Evolutionary conservation across 2,113 vertebrate species (phyloP).

Genomic region (Bos taurus): ARS-UCD2.0 NC_037350.1:33495001-33495500

Average conservation of each 20-base stretch:
- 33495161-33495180: slow-evolving; percentile 32
- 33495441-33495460: too few relatives aligned
- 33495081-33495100: slow-evolving; percentile 36
- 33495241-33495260: slow-evolving; percentile 59
- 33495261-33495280: not conserved
- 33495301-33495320: not conserved
- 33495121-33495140: slow-evolving; percentile 41
- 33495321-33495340: not conserved
- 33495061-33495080: slow-evolving; percentile 22
- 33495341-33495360: not conserved
- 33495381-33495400: not conserved
- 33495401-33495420: not conserved
- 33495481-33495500: too few relatives aligned
- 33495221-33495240: slow-evolving; percentile 71
- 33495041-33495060: slow-evolving; percentile 6
- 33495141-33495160: slow-evolving; percentile 59
- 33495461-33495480: too few relatives aligned
- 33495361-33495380: not conserved
- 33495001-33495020: not conserved
- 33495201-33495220: slow-evolving; percentile 67
- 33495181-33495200: slow-evolving; percentile 66
- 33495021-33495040: not conserved
- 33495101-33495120: slow-evolving; percentile 32
- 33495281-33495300: not conserved
- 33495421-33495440: too few relatives aligned